Evolutionary conservation across 2,113 vertebrate genomes (phyloP), one percentile per base, ranked within the genome.

Genomic region (Sturnira hondurensis): DNA sequence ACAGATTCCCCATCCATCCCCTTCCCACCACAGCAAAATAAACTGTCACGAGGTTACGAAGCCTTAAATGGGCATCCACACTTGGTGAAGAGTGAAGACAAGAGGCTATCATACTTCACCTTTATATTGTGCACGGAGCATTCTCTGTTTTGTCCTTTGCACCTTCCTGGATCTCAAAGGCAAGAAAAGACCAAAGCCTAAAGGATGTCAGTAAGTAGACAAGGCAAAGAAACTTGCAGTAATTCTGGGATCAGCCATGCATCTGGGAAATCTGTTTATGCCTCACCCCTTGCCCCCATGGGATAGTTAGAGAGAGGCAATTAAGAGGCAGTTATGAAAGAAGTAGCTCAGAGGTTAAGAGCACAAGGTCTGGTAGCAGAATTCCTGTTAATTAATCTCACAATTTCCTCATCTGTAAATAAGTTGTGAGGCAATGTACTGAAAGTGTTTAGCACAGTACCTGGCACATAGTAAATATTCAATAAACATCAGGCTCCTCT

Each of bases 131-230:
- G 0, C 28, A 20, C 5, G 6, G 3, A 54, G 13, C 16, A n/a
- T 77, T 83, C 33, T 86, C 2, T 68, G 0, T 16, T 81, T 38
- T 38, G 13, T 28, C 33, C 14, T 56, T 87, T 84, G 22, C 19
- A 45, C 12, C 28, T 88, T 92, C 22, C 8, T 68, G 11, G 28
- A 77, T 3, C 36, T 93, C 12, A 91, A 73, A 78, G 22, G 19
- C 81, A 87, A 95, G 11, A 93, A 45, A 36, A 16, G 6, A 50
- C 16, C 58, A 78, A 86, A 94, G 38, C 9, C 45, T 43, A 67
- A 28, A 13, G 4, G 50, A 36, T 41, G 7, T 82, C 28, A 78
- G 31, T 41, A 63, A 45, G 43, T 15, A 77, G 26, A 38, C 36
- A 76, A 50, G 33, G n/a, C 14, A 86, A 78, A 93, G 45, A 76